Evolutionary conservation across 2,888 invertebrate species (phyloP), one percentile per base, ranked within the genome.

Genomic region (Cephus rjabovi): DNA sequence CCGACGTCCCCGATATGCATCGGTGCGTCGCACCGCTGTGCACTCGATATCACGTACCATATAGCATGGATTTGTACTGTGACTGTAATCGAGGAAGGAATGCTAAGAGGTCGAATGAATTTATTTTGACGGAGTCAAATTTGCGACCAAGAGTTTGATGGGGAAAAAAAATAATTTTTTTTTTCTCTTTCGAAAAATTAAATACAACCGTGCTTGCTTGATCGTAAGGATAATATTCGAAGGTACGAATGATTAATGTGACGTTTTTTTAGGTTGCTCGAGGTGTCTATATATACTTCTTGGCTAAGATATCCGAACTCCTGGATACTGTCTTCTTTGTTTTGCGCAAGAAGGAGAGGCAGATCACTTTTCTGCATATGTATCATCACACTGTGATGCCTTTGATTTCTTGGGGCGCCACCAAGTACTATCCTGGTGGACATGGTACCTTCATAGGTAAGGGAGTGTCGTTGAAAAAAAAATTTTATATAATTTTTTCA

Each of bases 351-450:
- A 98, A 98, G 88, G 95, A 97, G 83, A 94, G 95, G 11, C 98
- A 98, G 92, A 95, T 98, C 76, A 96, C 97, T 0, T 97, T 97
- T 90, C 94, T 98, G 77, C 98, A 98, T 89, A 94, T 98, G 86
- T 98, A 98, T 89, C 98, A 98, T 91, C 98, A 98, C 90, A 97
- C 97, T 0, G 96, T 97, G 73, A 98, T 98, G 98, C 98, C 98
- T 1, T 94, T 97, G 94, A 95, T 97, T 86, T 96, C 97, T 76
- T 98, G 98, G 98, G 97, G 97, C 74, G 96, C 96, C 23, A 96
- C 97, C 23, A 97, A 97, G 91, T 98, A 97, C 90, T 96, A 94
- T 88, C 87, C 95, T 78, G 97, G 97, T 76, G 97, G 97, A 0
- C 98, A 98, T 91, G 97, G 97, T 35, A 97, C 98, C 3, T 96